Conservation (phyloP, 2,888 invertebrate genomes). For the Drosophila greeni region DNA sequence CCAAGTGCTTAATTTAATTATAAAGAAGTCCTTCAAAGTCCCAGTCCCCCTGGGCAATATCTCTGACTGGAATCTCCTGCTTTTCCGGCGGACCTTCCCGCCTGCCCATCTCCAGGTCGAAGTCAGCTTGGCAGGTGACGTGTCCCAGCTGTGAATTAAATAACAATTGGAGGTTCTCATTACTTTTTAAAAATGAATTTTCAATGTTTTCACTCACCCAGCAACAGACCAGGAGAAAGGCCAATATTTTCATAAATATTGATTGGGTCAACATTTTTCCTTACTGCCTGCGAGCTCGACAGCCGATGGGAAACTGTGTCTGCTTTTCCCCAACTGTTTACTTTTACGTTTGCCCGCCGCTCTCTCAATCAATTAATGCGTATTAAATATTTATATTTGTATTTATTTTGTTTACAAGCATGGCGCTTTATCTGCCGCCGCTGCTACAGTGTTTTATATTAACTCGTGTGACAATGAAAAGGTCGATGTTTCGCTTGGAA, state of each 20-base stretch:
- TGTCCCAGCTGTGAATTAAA: constrained; percentile 41
- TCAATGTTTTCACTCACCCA: constrained; percentile 17
- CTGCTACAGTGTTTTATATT: constrained; percentile 11
- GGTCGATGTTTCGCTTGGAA: constrained; percentile 1
- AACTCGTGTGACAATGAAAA: background rate
- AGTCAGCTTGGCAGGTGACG: constrained; percentile 38
- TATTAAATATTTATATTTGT: constrained; percentile 29
- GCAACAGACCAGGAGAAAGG: constrained; percentile 25
- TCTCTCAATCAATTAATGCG: constrained; percentile 33
- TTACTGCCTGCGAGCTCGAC: constrained; percentile 10
- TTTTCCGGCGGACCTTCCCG: constrained; percentile 43
- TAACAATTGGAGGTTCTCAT: background rate
- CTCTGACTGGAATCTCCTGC: constrained; percentile 51
- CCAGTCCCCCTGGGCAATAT: constrained; percentile 4
- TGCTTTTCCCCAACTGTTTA: constrained; percentile 1
- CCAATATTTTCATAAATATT: constrained; percentile 28
- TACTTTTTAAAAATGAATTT: background rate
- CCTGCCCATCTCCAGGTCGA: constrained; percentile 21
- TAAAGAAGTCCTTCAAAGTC: constrained; percentile 3
- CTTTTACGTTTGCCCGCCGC: constrained; percentile 6
- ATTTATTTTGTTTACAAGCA: constrained; percentile 13
- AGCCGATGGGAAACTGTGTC: constrained; percentile 12
- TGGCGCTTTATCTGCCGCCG: constrained; percentile 15
- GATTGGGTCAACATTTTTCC: constrained; percentile 28
- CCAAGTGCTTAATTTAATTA: background rate